phyloP scores from a whole-genome alignment of 2,113 vertebrate genomes.

The Oncorhynchus clarkii region DNA sequence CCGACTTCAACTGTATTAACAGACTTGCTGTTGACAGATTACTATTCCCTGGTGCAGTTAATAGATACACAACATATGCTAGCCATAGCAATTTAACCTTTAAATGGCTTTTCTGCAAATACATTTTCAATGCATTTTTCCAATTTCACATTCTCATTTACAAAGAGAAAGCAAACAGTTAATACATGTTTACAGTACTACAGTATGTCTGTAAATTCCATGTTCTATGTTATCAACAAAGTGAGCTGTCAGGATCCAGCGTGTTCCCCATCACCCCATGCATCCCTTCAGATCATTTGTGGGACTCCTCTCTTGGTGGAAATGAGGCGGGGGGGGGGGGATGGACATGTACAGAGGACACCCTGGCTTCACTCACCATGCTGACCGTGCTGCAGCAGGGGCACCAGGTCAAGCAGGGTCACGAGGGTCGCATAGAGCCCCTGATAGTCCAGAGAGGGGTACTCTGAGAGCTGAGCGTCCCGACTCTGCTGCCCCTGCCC shows the following conservation, averaged over 20 bases:
- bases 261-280: slow-evolving; percentile 8
- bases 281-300: neutral
- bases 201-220: too few species aligned
- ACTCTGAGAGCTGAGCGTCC: slow-evolving; percentile 99
- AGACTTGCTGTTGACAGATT: slow-evolving; percentile 6
- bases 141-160: neutral
- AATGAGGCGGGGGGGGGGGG: slow-evolving; percentile 36
- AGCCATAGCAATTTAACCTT: neutral
- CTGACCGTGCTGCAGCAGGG: slow-evolving; percentile 99
- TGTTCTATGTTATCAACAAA: too few species aligned
- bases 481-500: slow-evolving; percentile 95
- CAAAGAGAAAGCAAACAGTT: too few species aligned
- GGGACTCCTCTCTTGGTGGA: slow-evolving; percentile 66
- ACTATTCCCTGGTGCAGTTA: neutral
- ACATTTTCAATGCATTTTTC: slow-evolving; percentile 10
- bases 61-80: neutral
- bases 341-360: slow-evolving; percentile 63
- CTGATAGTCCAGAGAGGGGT: slow-evolving; percentile 99
- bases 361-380: slow-evolving; percentile 88
- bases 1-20: neutral
- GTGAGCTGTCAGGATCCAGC: too few species aligned
- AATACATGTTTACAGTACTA: too few species aligned
- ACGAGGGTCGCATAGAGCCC: slow-evolving; percentile 99
- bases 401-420: slow-evolving; percentile 99
- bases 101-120: neutral